Evolutionary conservation across 2,888 invertebrate genomes (phyloP), one percentile per base, ranked within the genome.

Genomic region (Torymus texanus): DNA sequence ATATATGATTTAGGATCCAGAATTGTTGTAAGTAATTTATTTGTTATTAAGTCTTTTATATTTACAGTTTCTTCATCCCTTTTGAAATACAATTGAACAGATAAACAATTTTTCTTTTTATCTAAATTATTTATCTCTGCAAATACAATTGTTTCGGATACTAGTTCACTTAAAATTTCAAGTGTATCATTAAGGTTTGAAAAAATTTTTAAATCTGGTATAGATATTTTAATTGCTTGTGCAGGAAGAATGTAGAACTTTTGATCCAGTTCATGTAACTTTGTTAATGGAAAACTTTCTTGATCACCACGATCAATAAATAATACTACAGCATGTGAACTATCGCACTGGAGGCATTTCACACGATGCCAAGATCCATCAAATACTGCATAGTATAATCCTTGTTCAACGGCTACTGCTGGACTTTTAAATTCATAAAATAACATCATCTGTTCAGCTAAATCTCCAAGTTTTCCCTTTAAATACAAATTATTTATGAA

Each of bases 291-390:
- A 66, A 66, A 41, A 14, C 5, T 51, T 41, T 41, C 72, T 8
- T 24, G 14, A 51, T 78, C 78, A 24, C 78, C 78, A 12, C 72
- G 63, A 16, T 78, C 78, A 4, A 78, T 72, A 8, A 78, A 78
- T 0, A 66, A 66, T 5, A 78, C 55, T 2, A 14, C 13, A 14
- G 66, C 78, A 18, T 2, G 29, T 1, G n/a, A 24, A 14, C 58
- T n/a, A 53, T 66, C 13, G 29, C 21, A 14, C 59, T 72, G 58
- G 14, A 66, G 5, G 13, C 78, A 78, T 61, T 72, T 51, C 1
- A 78, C 78, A 14, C 78, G 41, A 53, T 78, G 72, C 72, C 78
- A 78, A n/a, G 66, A 71, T 13, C 55, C 24, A 51, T 75, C 66
- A 1, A 29, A 16, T 21, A 67, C 13, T 18, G 66, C 75, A 53